Evolutionary conservation across 2,888 invertebrate species (phyloP), one percentile per base, ranked within the genome.

Genomic region (Parnassius smintheus): DNA sequence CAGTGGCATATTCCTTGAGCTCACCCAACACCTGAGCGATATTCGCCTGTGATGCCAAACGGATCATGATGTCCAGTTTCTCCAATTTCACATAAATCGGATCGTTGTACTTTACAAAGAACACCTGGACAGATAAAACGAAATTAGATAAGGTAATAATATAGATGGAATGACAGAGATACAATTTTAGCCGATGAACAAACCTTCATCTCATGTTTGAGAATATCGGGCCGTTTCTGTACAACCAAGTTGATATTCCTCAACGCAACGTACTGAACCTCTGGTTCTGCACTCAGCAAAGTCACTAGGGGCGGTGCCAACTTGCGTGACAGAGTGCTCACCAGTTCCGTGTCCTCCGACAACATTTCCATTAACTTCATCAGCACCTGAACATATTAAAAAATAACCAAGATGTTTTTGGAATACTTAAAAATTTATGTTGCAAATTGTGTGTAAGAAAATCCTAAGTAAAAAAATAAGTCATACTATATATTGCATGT

Each of bases 61-160:
- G 95, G 76, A 99, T 99, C 99, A 99, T 99, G 64, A 99, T 99
- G 83, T 99, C 99, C 75, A 99, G 82, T 83, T 99, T 99, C 85
- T 99, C 99, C 66, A 99, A 93, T 84, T 99, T 99, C 52, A 99
- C 99, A 86, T 99, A 99, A 82, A 99, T 99, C 0, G 99, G 99
- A 91, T 99, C 99, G 86, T 99, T 99, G 92, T 99, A 99, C 82
- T 99, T 99, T 48, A 99, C 99, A 85, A 99, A 99, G 92, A 99
- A 99, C 60, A 95, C 95, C 93, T 93, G 76, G 0, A 62, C 12
- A 55, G 10, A 45, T 10, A 4, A 49, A 9, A 13, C 3, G 7
- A 35, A 35, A 35, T 35, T 35, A 4, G 35, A 1, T 7, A 35
- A 35, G 2, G 25, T 25, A 25, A 25, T 25, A 25, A 25, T 25